Evolutionary conservation across 2,113 vertebrate genomes (phyloP).

Genomic region (Varanus salvator): DNA sequence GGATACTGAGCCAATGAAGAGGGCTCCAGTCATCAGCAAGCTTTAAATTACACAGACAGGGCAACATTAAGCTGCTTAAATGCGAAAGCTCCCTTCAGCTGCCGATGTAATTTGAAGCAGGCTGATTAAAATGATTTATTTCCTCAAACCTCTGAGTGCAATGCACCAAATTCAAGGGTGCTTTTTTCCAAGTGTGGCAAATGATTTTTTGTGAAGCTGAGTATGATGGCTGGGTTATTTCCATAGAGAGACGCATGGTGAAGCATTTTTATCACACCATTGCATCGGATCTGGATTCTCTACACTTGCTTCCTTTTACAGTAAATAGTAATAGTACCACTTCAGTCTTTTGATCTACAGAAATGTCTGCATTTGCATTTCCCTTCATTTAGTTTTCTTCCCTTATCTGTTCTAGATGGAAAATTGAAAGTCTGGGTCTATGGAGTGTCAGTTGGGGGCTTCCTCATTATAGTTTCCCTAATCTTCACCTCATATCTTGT

Average conservation of each 20-base stretch:
- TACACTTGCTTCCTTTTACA: neutral
- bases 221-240: neutral
- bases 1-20: neutral
- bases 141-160: neutral
- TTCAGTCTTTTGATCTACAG: neutral
- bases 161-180: neutral
- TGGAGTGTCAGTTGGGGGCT: conserved; percentile 88
- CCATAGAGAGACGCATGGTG: neutral
- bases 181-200: neutral
- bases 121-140: neutral
- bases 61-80: neutral
- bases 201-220: neutral
- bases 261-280: neutral
- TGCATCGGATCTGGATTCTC: neutral
- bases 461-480: conserved; percentile 90
- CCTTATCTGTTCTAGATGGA: conserved; percentile 85
- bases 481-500: conserved; percentile 91
- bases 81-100: neutral
- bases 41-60: neutral
- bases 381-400: conserved; percentile 31
- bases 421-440: conserved; percentile 97
- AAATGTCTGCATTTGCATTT: conserved; percentile 27
- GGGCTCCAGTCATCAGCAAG: neutral
- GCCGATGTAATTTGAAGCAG: neutral
- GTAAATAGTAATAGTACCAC: neutral